A percentile compares a stretch with the other conserved stretches of the same genome.
Conservation (phyloP, 2,113 vertebrate genomes). For the Elephas maximus region DNA sequence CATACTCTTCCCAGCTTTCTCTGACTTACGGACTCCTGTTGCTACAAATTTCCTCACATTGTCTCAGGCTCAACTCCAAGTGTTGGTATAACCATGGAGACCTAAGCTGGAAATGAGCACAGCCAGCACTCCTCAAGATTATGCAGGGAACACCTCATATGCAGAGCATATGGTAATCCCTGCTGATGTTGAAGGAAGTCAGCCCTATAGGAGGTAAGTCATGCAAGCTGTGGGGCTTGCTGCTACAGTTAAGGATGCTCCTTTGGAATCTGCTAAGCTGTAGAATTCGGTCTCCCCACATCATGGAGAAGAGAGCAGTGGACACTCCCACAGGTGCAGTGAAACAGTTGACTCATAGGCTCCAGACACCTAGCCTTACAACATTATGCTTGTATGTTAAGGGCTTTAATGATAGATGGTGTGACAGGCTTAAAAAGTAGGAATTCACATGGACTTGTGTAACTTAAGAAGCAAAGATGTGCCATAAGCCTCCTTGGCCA, state of each 20-base stretch:
- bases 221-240: not conserved
- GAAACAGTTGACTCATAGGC: not conserved
- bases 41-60: not conserved
- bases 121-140: not conserved
- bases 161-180: not conserved
- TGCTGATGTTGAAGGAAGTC: constrained; percentile 1
- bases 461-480: not conserved
- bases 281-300: not conserved
- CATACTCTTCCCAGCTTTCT: not conserved
- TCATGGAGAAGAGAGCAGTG: not conserved
- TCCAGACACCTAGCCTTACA: not conserved
- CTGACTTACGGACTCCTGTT: not conserved
- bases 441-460: not conserved
- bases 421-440: not conserved
- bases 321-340: not conserved
- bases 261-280: not conserved
- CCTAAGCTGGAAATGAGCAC: not conserved
- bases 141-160: not conserved
- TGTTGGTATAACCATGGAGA: not conserved
- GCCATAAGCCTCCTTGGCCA: not conserved
- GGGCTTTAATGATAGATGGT: not conserved
- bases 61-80: constrained; percentile 5
- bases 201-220: not conserved
- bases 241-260: not conserved
- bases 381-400: not conserved